Evolutionary conservation across 2,113 vertebrate genomes (phyloP), one percentile per base, ranked within the genome.

Genomic region (Engraulis encrasicolus): DNA sequence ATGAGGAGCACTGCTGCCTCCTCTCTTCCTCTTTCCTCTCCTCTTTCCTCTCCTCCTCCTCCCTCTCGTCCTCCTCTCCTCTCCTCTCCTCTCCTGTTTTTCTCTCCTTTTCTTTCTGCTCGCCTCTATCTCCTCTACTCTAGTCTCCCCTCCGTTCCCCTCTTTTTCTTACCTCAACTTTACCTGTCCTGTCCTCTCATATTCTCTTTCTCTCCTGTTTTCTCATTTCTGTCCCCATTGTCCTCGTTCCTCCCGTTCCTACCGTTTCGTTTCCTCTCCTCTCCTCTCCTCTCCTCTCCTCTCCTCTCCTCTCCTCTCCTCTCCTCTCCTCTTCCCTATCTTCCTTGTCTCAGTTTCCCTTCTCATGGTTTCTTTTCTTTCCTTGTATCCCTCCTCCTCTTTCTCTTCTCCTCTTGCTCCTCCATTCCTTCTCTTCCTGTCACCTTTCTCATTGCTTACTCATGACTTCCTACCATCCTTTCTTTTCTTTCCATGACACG

Each of bases 271-370:
- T 6, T 5, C 52, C 27, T 74, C 20, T 45, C 17, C 74, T 31
- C 38, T 15, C 20, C 48, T 49, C 52, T 74, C 6, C 45, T 48
- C 36, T 27, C 58, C 34, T 82, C 38, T 15, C 5, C 27, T 23
- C 48, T 31, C n/a, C n/a, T 34, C 88, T 86, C 84, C 78, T 71
- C 66, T 78, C 82, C 84, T 86, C 83, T 85, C 91, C n/a, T 23
- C 2, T 66, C 23, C 58, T 66, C 23, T 20, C 58, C 58, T 23
- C 18, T 66, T 12, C 58, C 23, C 58, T 23, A 5, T 66, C 58
- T 23, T 18, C n/a, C n/a, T n/a, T n/a, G n/a, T n/a, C n/a, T 66
- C 18, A 3, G 4, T 18, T 23, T 36, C 27, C 3, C 88, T 84
- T 86, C 45, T 50, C 79, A 23, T n/a, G n/a, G n/a, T n/a, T 45